Evolutionary conservation across 2,113 vertebrate genomes (phyloP).

Genomic region (Vicugna pacos): DNA sequence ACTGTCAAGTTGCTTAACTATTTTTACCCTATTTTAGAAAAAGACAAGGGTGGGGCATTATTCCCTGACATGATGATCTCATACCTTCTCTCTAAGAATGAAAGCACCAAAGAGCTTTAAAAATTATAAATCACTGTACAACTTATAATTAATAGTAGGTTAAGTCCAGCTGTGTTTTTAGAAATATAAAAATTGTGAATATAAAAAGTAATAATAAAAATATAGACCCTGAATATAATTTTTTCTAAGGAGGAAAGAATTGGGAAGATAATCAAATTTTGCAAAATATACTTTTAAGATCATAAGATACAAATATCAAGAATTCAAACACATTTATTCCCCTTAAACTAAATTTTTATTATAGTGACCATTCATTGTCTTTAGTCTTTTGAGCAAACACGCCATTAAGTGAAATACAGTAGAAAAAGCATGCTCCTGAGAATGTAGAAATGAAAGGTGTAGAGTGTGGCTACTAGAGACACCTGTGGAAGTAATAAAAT

Average conservation of each 20-base stretch:
- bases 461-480: neutral
- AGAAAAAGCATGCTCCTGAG: neutral
- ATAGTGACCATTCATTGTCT: neutral
- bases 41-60: neutral
- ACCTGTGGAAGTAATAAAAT: neutral
- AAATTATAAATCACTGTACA: neutral
- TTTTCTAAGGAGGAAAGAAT: neutral
- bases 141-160: neutral
- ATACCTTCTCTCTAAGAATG: neutral
- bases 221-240: neutral
- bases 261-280: neutral
- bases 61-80: neutral
- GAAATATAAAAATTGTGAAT: neutral
- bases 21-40: neutral
- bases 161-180: constrained; percentile 6
- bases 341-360: neutral
- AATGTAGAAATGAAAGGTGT: neutral
- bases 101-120: neutral
- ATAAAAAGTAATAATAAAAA: neutral
- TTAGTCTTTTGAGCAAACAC: neutral
- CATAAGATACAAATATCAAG: neutral
- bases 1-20: neutral
- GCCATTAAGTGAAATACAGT: neutral
- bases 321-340: neutral
- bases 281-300: neutral